Evolutionary conservation across 2,113 vertebrate genomes (phyloP), one percentile per base, ranked within the genome.

Genomic region (Nannospalax galili): DNA sequence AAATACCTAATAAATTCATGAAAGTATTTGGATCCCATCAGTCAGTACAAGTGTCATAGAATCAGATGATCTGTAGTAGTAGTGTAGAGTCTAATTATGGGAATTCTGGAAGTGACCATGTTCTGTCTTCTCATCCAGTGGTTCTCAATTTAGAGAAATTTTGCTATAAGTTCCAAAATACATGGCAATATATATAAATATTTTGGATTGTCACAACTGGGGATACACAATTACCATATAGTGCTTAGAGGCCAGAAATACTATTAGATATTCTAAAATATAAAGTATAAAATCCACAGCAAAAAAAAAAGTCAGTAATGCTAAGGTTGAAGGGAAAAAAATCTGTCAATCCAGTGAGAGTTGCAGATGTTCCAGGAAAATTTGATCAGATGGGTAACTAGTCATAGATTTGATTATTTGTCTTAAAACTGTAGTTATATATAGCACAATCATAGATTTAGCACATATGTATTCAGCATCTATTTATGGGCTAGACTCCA

Each of bases 311-410:
- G 24, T 62, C 74, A 94, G 45, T 81, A 85, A 12, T 81, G 56
- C 32, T 40, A 78, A 84, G 1, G 24, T 40, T 84, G 32, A 91
- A 30, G 4, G 17, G 58, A 19, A 45, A 19, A 62, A 42, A 90
- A 28, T 17, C 30, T 80, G 26, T 85, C 67, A 72, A 42, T 72
- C 45, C 75, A 82, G 74, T 74, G 35, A 79, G 48, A 64, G 52
- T 64, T 95, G 45, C 86, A 90, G 73, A 95, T 35, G 45, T 58
- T 93, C 73, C 73, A 91, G 32, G 79, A 74, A 92, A 70, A 72
- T 77, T 65, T 88, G 14, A 84, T 60, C 45, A 30, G 17, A 62
- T 67, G 42, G 28, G 74, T 28, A 95, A 40, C 26, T 80, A 32
- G 73, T 62, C 42, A 74, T 28, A 89, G 35, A 81, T 52, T 80